Evolutionary conservation across 2,113 vertebrate species (phyloP), one percentile per base, ranked within the genome.

Genomic region (Megalops atlanticus): DNA sequence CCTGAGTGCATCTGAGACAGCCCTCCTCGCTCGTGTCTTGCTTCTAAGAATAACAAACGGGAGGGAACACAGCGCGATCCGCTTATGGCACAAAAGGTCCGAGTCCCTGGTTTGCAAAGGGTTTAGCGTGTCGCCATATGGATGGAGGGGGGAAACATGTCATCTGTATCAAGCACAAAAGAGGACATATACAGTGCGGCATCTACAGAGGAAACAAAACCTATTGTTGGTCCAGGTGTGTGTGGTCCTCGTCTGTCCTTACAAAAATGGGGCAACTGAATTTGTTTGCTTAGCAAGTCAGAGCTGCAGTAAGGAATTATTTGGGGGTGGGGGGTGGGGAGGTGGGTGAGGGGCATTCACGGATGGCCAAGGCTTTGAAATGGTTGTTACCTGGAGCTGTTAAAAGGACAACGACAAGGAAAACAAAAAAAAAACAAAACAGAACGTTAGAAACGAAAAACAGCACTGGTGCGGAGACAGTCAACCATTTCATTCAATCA

Each of bases 311-410:
- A 93, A 94, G 89, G 92, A 92, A 86, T 94, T 94, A 95, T 91
- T 93, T 93, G 92, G 91, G 92, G 43, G 78, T 10, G 43, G 27
- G 36, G 43, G 40, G 33, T 27, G 35, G 33, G 68, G 10, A 31
- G 74, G n/a, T 41, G 41, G n/a, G 7, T n/a, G 91, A 91, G 91
- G 89, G 90, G 91, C 92, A 94, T 92, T 95, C 94, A 94, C 92
- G 89, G 92, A 93, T 94, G 92, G 92, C 92, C 94, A 93, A 93
- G 93, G 92, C 93, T 93, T 94, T 95, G 92, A 95, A 95, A 94
- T 94, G 93, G 93, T 94, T 94, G 93, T 94, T 95, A 95, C 94
- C 94, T 95, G 94, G 94, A 95, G 94, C 94, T 95, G 94, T 94
- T 94, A 94, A 94, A 93, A 91, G 91, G 80, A 94, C 85, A 90